phyloP scores from a whole-genome alignment of 1,140 invertebrate genomes.

The Colletes gigas region DNA sequence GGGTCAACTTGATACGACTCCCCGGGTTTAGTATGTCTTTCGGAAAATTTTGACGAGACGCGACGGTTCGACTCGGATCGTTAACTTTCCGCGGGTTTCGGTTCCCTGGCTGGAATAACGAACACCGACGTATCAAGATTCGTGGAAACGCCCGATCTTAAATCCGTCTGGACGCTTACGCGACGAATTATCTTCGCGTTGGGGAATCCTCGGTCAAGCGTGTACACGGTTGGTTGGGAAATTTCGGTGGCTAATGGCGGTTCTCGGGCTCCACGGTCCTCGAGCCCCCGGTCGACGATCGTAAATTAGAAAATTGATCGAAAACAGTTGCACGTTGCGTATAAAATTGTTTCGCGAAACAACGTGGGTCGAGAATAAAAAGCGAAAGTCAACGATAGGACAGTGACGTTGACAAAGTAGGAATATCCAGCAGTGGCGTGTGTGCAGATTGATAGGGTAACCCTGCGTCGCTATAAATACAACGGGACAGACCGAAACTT shows the following conservation, averaged over 20 bases:
- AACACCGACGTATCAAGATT: background rate
- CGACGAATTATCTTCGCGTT: background rate
- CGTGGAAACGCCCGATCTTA: background rate
- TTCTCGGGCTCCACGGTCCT: too few species aligned
- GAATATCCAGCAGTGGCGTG: constrained; percentile 43
- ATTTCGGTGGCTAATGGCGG: too few species aligned
- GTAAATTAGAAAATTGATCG: too few species aligned
- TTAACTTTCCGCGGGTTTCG: background rate
- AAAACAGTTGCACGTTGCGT: background rate
- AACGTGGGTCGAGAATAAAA: constrained; percentile 20
- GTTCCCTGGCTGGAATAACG: background rate
- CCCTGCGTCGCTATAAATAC: constrained; percentile 48
- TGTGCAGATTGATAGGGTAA: constrained; percentile 54
- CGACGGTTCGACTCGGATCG: background rate
- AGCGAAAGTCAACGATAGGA: constrained; percentile 18
- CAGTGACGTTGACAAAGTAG: constrained; percentile 48
- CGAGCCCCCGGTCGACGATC: too few species aligned
- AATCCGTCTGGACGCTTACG: background rate
- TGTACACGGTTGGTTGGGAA: too few species aligned
- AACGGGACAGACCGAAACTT: constrained; percentile 33
- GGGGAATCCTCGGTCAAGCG: too few species aligned
- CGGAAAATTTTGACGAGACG: constrained; percentile 3
- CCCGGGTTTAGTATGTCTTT: background rate
- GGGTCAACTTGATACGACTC: constrained; percentile 42
- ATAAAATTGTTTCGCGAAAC: too few species aligned